phyloP scores from a whole-genome alignment of 2,888 invertebrate genomes.

The Glomeris marginata region DNA sequence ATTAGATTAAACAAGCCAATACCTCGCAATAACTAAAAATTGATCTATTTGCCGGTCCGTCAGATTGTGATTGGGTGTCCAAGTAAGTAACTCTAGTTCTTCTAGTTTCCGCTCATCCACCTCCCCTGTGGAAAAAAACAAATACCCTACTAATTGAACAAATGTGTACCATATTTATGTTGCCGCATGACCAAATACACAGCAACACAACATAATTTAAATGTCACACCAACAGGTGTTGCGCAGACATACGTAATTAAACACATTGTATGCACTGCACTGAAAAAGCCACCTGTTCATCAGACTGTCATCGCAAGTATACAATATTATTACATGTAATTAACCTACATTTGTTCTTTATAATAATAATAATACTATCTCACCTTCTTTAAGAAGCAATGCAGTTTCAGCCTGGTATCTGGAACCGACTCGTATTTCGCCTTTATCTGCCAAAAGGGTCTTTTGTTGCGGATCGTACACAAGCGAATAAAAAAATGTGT shows the following conservation, averaged over 20 bases:
- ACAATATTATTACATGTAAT: too few species aligned
- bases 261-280: too few species aligned
- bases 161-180: too few species aligned
- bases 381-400: constrained; percentile 61
- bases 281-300: too few species aligned
- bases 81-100: constrained; percentile 79
- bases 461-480: constrained; percentile 99
- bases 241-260: too few species aligned
- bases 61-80: constrained; percentile 83
- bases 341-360: background rate
- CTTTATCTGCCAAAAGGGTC: constrained; percentile 96
- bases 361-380: constrained; percentile 15
- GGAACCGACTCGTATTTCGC: constrained; percentile 79
- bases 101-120: constrained; percentile 50
- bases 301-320: too few species aligned
- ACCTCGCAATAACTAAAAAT: constrained; percentile 68
- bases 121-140: constrained; percentile 32
- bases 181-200: too few species aligned
- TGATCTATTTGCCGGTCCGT: constrained; percentile 96
- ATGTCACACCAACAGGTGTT: too few species aligned
- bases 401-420: constrained; percentile 93
- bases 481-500: constrained; percentile 98
- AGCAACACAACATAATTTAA: too few species aligned
- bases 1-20: constrained; percentile 2
- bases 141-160: background rate